Conservation (phyloP, 2,888 invertebrate genomes). For the Caradrina kadenii region DNA sequence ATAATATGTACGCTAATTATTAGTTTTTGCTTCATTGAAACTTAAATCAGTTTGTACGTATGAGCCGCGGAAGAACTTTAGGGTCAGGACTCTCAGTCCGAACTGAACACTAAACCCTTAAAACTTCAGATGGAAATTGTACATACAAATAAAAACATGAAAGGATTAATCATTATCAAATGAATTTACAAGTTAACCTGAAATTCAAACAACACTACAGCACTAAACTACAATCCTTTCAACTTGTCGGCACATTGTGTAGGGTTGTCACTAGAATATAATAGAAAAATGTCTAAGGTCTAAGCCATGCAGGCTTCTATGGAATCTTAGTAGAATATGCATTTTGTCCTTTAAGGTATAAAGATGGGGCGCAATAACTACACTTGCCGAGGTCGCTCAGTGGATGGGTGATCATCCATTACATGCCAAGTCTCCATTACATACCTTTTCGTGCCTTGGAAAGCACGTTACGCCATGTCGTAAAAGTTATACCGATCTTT, state of each 20-base stretch:
- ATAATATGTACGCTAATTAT: neutral
- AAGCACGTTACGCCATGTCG: neutral
- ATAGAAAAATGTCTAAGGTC: neutral
- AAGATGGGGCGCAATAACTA: too few species aligned
- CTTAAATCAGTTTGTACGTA: neutral
- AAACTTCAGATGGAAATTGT: neutral
- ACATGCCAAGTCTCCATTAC: neutral
- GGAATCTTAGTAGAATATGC: too few species aligned
- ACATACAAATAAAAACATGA: neutral
- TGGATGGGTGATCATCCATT: too few species aligned
- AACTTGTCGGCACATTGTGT: constrained; percentile 26
- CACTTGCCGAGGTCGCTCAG: too few species aligned
- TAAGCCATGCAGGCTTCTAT: neutral
- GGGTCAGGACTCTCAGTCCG: neutral
- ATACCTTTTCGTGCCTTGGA: neutral
- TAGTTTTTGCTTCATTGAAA: neutral
- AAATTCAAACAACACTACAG: constrained; percentile 43
- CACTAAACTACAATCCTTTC: constrained; percentile 46
- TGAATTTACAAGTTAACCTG: constrained; percentile 46
- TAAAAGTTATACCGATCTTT: constrained; percentile 10
- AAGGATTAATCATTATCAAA: constrained; percentile 29
- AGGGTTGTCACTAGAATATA: constrained; percentile 35
- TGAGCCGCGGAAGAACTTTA: too few species aligned
- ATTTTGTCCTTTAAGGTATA: too few species aligned
- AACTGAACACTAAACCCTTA: neutral